A percentile compares a stretch with the other conserved stretches of the same genome.
These are phyloP conservation scores for Sussaba pulchella DNA, from an alignment of 2,888 invertebrate species.

Conservation along the genomic window DNA sequence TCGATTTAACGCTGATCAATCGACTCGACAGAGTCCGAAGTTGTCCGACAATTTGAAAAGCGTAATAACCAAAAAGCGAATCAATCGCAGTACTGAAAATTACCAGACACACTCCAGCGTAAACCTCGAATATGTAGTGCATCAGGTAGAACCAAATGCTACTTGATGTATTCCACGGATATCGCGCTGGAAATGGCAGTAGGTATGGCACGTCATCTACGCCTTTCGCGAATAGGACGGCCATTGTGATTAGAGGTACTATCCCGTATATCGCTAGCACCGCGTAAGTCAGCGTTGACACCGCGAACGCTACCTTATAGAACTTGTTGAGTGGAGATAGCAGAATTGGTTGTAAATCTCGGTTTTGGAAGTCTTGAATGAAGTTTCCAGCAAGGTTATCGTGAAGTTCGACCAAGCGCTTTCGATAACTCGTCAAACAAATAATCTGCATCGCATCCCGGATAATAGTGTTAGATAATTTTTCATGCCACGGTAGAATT, in stretches of 20 bases:
- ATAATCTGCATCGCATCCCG: constrained; percentile 23
- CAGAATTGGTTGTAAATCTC: constrained; percentile 23
- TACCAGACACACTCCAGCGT: too few relatives aligned
- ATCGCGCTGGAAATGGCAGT: constrained; percentile 54
- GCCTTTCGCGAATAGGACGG: constrained; percentile 22
- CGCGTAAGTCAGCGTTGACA: constrained; percentile 4
- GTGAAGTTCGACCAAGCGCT: constrained; percentile 43
- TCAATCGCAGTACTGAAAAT: too few relatives aligned
- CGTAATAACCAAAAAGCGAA: constrained; percentile 60
- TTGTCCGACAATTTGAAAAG: constrained; percentile 62
- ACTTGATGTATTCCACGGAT: constrained; percentile 64
- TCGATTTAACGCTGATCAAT: constrained; percentile 24
- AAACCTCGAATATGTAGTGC: constrained; percentile 55
- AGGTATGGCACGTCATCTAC: constrained; percentile 55
- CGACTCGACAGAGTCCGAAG: constrained; percentile 55
- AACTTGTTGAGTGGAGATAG: constrained; percentile 33
- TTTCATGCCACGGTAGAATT: too few relatives aligned
- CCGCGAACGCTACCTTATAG: constrained; percentile 31
- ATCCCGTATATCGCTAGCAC: constrained; percentile 36
- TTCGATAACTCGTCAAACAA: constrained; percentile 39
- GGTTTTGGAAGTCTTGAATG: constrained; percentile 34
- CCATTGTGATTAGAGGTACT: constrained; percentile 46
- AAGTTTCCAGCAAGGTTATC: constrained; percentile 6
- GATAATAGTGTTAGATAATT: too few relatives aligned
- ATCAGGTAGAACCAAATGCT: constrained; percentile 41